Evolutionary conservation across 2,113 vertebrate species (phyloP), one percentile per base, ranked within the genome.

Genomic region (Balaenoptera acutorostrata): DNA sequence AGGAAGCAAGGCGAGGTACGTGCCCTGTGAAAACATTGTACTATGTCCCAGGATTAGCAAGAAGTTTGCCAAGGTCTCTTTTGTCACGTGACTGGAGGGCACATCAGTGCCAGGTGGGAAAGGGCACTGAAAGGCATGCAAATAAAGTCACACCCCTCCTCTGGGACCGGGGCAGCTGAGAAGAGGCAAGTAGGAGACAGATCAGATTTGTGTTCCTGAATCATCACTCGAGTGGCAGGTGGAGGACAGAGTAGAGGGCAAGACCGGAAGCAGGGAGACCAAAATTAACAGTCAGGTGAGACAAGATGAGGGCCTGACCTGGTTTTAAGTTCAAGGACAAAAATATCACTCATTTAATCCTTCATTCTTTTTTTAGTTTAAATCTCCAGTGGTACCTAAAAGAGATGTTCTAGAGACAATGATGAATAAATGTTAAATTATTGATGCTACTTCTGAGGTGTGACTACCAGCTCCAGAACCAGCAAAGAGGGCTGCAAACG

Each of bases 361-460:
- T 88, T 92, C 17, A 11, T 15, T 52, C 72, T 74, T 93, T 55
- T 72, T 71, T 71, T 49, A 77, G 31, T 36, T 59, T n/a, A 93
- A 81, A 74, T 77, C 72, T 88, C 89, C 61, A 52, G 77, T 4
- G 63, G 55, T n/a, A 46, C 86, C 87, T 78, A 95, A 97, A 96
- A 97, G 95, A 97, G 49, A 80, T 82, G 21, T 63, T 93, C 82
- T 86, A 55, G 49, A 78, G 86, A 90, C 13, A 6, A 80, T 91
- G 93, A 97, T 93, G 94, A 95, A 94, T 94, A 72, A 93, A 57
- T 87, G 82, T n/a, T 97, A 72, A 94, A 98, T 97, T 95, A 97
- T 93, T 83, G 69, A 97, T 88, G 71, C 15, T 23, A 8, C 33
- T 57, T 90, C 94, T 81, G 75, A 88, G 78, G 93, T 94, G 4